phyloP scores from a whole-genome alignment of 2,113 vertebrate species.

The Urocolius indicus region DNA sequence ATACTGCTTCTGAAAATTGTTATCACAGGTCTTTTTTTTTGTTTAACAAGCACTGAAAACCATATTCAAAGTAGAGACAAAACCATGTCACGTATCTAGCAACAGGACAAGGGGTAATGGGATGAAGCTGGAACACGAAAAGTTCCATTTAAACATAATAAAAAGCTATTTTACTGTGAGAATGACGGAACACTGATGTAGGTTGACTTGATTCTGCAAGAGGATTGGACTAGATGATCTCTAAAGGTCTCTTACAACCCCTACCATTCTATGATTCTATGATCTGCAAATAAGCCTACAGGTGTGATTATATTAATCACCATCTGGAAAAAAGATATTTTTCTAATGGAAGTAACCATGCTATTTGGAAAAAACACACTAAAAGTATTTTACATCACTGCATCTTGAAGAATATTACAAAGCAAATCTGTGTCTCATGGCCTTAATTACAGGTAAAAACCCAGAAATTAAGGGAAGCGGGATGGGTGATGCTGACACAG shows the following conservation, averaged over 20 bases:
- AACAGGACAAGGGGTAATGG: too few relatives aligned
- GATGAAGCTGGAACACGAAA: too few relatives aligned
- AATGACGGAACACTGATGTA: too few relatives aligned
- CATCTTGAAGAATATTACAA: not conserved
- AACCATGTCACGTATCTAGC: not conserved
- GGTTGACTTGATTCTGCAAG: too few relatives aligned
- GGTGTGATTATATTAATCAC: not conserved
- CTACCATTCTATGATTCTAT: too few relatives aligned
- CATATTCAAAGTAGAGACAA: not conserved
- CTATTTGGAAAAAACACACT: not conserved
- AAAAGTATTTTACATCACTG: not conserved
- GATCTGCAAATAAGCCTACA: not conserved
- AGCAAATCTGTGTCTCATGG: not conserved
- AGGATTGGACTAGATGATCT: too few relatives aligned
- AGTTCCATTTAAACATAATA: too few relatives aligned
- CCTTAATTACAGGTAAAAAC: not conserved
- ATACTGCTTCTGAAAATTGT: not conserved
- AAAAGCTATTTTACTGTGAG: too few relatives aligned
- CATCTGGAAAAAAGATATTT: not conserved
- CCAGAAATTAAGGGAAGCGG: not conserved
- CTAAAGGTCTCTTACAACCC: too few relatives aligned
- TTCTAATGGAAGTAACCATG: not conserved
- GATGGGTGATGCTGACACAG: fast-evolving
- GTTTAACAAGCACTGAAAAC: not conserved
- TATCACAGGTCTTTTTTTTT: not conserved